Base-by-base conservation (phyloP, 1,140 invertebrate species). In the Heterodera carotae region DNA sequence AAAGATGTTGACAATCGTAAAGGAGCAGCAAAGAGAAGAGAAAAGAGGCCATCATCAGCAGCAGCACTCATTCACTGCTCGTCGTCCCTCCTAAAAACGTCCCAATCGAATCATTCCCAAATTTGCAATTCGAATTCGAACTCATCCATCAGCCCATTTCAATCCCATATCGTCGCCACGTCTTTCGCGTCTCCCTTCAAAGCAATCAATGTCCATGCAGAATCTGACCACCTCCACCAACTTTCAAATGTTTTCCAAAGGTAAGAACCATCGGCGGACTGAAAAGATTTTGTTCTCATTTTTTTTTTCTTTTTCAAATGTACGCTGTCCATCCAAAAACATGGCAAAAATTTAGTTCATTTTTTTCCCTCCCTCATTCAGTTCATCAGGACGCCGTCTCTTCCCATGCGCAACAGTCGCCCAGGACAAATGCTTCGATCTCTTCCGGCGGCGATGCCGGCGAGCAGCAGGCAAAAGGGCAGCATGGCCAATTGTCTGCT, bases 161-260 rank as follows among this genome's bases (percentile, higher is more conserved):
- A 10, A 43, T 43, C 39, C 31, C 29, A 66, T 12, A 25, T 29
- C 27, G 27, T 66, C 22, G 12, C 62, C 62, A 29, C 33, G 22
- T 66, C 22, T 18, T 6, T 62, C 29, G 22, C 39, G 22, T 43
- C 29, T 18, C n/a, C 34, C n/a, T 33, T 59, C 60, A 48, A 73
- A 34, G 56, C 34, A 34, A 36, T 70, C 34, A 34, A 36, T 70
- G 29, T 43, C 31, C 33, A 73, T 73, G 71, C 71, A 73, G 36
- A 73, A 73, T 60, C 25, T 73, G 62, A 56, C 71, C 62, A 56
- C 71, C 6, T 73, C 71, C 34, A 53, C 71, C 56, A 73, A 73
- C 62, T 10, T 73, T 31, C 71, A 73, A 31, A 39, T 73, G 31
- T 73, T 73, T n/a, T 62, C 71, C 6, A 73, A 73, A 62, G 71